Base-by-base conservation (phyloP, 2,113 vertebrate genomes). In the Corynorhinus townsendii region DNA sequence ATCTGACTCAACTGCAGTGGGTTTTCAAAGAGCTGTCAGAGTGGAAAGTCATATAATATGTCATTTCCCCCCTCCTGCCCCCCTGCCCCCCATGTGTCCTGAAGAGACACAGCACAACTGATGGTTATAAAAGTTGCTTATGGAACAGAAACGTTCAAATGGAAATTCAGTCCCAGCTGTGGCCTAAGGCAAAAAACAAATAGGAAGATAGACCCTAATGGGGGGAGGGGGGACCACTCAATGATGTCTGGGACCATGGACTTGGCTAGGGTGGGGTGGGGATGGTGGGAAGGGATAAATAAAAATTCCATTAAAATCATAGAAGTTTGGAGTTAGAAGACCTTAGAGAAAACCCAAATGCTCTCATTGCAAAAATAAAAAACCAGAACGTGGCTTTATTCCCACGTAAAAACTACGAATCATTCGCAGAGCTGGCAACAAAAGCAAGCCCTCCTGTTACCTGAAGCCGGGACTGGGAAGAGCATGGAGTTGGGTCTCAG, bases 321-420 rank as follows among this genome's bases (percentile, higher is more conserved):
- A 85, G 15, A 86, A 95, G 76, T 54, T 35, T 91, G 40, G 49
- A 76, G 30, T 6, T 91, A 52, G 38, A 69, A 38, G n/a, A 40
- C 28, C n/a, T 68, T 52, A 86, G 49, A 69, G 16, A 79, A 66
- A 96, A 82, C 12, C 14, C 30, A 62, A 83, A 90, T 33, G 2
- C 16, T 35, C 59, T 77, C 76, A 79, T 45, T 93, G 68, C 19
- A 38, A 87, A 77, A 77, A 72, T 40, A 80, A 64, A 93, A 15
- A 84, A 90, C 9, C 28, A 82, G 49, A 79, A 45, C 4, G 4
- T 38, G 12, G 30, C 33, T 94, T 80, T 77, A 72, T 69, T 38
- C 38, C 38, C 38, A 86, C 26, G 2, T 19, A 35, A 73, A 76
- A 94, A 43, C 9, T 66, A 72, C 17, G 11, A 28, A 47, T 66